Base-by-base conservation (phyloP, 1,140 invertebrate species). In the Bombus pascuorum region DNA sequence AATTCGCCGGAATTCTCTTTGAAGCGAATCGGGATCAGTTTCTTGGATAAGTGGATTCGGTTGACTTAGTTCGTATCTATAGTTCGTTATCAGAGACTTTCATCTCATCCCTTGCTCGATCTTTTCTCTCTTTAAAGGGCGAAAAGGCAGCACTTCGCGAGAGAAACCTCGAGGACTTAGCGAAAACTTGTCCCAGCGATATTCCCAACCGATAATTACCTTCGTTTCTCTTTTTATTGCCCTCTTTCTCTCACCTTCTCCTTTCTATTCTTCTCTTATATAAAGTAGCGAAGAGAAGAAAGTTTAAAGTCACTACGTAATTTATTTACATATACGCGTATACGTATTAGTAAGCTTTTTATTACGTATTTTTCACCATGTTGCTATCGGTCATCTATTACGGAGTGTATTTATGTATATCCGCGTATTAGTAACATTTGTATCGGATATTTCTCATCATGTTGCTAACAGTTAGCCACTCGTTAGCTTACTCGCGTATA, bases 141-240 rank as follows among this genome's bases (percentile, higher is more conserved):
- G 28, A 15, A 28, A 22, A 39, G 28, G 44, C 44, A 73, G 53
- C 25, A 9, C 66, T 57, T 68, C 71, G 62, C 65, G 62, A 77
- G 28, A 66, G 59, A 62, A 74, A 73, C 22, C 70, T 28, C 22
- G 57, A 72, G 53, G 53, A 79, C 66, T 84, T 70, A 25, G 47
- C 47, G 47, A 68, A 78, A 79, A 77, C 82, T 84, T 71, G 65
- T 78, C 82, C 75, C 28, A 47, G 53, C 71, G 75, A 71, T 79
- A 71, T 71, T 39, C 39, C 68, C n/a, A 71, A 74, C 57, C 44
- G 70, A 68, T 44, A 81, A 77, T 81, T 73, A 74, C 70, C 59
- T 81, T 81, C 83, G 68, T 85, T 85, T 85, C 42, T 57, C 70
- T 82, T 39, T n/a, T 59, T 28, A 25, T 28, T 59, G 10, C 25